Percentiles rank a stretch among this genome's conserved stretches.
Evolutionary conservation across 2,888 invertebrate genomes (phyloP).

Genomic region (Graphium colonna): DNA sequence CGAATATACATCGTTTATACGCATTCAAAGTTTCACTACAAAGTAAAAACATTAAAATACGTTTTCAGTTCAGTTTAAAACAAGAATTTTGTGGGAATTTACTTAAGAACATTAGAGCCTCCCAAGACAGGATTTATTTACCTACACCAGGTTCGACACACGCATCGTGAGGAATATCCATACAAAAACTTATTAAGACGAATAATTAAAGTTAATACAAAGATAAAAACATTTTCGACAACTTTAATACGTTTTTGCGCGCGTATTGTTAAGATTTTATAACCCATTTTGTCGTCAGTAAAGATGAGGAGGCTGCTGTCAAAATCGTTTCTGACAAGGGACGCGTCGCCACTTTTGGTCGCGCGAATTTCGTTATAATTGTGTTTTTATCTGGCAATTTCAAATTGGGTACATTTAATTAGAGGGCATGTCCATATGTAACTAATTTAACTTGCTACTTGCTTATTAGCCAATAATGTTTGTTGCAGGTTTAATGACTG

Average conservation of each 20-base stretch:
- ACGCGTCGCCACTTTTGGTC: constrained; percentile 22
- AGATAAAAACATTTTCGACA: constrained; percentile 1
- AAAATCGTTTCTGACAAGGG: constrained; percentile 24
- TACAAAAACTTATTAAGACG: background rate
- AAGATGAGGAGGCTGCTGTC: constrained; percentile 16
- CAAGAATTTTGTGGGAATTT: background rate
- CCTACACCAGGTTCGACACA: background rate
- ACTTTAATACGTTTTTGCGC: background rate
- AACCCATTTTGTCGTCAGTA: background rate
- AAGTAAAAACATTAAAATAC: no score
- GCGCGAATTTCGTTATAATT: constrained; percentile 28
- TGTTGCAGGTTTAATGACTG: constrained; percentile 12
- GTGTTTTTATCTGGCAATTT: constrained; percentile 27
- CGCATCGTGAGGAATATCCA: background rate
- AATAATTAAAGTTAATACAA: constrained; percentile 5
- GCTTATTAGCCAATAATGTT: constrained; percentile 22
- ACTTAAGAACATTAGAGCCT: background rate
- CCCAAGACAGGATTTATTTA: background rate
- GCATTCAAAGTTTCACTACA: no score
- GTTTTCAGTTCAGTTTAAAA: no score
- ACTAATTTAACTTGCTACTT: constrained; percentile 15
- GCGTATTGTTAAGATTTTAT: constrained; percentile 1
- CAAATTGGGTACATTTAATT: constrained; percentile 27
- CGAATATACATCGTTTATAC: no score
- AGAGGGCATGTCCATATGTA: constrained; percentile 22